Conservation (phyloP, 2,797 vertebrate species). For the Myiothlypis chrysogaster region DNA sequence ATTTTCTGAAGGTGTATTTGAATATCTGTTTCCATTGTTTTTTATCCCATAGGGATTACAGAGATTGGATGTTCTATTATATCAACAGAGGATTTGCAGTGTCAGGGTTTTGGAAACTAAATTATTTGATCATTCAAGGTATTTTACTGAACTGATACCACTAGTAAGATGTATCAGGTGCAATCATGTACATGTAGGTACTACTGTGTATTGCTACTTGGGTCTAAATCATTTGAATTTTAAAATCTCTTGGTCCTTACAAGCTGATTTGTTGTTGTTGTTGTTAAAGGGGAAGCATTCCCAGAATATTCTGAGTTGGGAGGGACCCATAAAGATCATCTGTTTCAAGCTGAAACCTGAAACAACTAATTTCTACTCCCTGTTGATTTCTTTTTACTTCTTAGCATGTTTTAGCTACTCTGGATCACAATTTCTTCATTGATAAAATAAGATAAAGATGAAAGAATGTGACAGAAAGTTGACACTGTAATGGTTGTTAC, state of each 20-base stretch:
- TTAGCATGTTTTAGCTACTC: background rate
- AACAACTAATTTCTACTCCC: background rate
- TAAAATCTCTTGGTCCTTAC: background rate
- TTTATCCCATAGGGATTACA: background rate
- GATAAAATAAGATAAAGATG: background rate
- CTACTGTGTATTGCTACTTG: background rate
- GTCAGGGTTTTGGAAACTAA: background rate
- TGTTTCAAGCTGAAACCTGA: background rate
- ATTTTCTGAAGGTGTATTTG: background rate
- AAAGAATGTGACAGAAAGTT: background rate
- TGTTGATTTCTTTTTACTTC: background rate
- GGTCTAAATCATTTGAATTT: background rate
- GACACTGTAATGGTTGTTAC: background rate
- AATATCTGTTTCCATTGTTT: background rate
- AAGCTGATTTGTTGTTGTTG: background rate
- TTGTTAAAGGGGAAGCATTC: background rate
- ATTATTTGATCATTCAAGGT: background rate
- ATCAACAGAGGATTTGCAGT: background rate
- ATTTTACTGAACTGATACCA: background rate
- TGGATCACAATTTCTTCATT: background rate
- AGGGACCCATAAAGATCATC: background rate
- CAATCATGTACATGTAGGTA: accelerated
- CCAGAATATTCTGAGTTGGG: background rate
- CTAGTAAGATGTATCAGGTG: background rate
- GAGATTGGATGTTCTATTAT: background rate